phyloP scores from a whole-genome alignment of 2,797 vertebrate species.

The Tangara arthus region DNA sequence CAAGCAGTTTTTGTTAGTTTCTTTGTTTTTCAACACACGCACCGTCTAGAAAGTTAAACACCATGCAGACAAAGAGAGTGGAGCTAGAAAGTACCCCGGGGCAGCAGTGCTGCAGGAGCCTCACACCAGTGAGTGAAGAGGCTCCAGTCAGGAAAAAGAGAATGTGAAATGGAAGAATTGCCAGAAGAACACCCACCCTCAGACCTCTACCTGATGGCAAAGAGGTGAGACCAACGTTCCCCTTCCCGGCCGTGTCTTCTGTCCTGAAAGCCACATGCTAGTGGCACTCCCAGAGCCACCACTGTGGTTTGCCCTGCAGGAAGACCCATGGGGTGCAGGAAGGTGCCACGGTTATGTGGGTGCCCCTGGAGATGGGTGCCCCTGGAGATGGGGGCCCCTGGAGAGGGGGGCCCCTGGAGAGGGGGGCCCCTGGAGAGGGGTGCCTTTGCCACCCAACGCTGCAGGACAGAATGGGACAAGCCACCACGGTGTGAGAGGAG shows the following conservation, averaged over 20 bases:
- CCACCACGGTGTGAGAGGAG: background rate
- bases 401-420: too few relatives aligned
- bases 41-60: slow-evolving; percentile 74
- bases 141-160: slow-evolving; percentile 21
- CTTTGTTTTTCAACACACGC: slow-evolving; percentile 72
- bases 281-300: background rate
- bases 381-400: background rate
- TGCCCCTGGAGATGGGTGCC: background rate
- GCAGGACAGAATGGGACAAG: background rate
- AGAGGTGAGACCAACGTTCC: slow-evolving; percentile 22
- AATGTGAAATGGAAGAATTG: background rate
- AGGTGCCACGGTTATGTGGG: background rate
- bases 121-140: slow-evolving; percentile 36
- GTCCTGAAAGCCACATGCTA: background rate
- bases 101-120: slow-evolving; percentile 45
- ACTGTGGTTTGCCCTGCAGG: background rate
- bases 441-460: background rate
- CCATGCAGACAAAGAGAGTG: slow-evolving; percentile 79
- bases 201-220: background rate
- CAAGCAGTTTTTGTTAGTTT: slow-evolving; percentile 48
- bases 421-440: too few relatives aligned
- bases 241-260: background rate
- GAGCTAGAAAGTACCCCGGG: slow-evolving; percentile 64
- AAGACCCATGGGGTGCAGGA: background rate
- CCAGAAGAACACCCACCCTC: background rate